A percentile compares a stretch with the other conserved stretches of the same genome.
Conservation (phyloP, 2,113 vertebrate genomes). For the Vombatus ursinus region DNA sequence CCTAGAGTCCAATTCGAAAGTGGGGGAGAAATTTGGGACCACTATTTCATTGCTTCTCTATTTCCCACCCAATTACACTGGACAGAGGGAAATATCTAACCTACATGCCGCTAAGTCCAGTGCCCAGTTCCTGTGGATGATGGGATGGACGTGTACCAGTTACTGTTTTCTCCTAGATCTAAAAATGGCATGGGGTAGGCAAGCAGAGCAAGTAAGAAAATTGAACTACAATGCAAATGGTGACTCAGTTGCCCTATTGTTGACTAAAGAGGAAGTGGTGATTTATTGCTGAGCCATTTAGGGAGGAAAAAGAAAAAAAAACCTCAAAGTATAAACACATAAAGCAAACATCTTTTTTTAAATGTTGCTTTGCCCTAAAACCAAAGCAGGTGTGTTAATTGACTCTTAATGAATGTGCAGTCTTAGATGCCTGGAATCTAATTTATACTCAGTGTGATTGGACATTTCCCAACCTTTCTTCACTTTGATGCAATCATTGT, state of each 20-base stretch:
- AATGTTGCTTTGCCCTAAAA: conserved; percentile 70
- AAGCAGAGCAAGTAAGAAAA: neutral
- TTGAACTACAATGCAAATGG: neutral
- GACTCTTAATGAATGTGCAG: conserved; percentile 73
- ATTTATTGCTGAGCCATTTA: neutral
- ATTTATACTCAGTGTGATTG: conserved; percentile 74
- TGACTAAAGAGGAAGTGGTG: neutral
- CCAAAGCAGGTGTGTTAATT: conserved; percentile 66
- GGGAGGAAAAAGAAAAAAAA: neutral
- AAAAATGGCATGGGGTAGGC: conserved; percentile 5
- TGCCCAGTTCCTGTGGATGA: neutral
- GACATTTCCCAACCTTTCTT: conserved; percentile 77
- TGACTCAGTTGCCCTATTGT: conserved; percentile 15
- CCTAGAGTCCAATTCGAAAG: neutral
- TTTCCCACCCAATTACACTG: neutral
- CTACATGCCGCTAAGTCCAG: neutral
- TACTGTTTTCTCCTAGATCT: conserved; percentile 10
- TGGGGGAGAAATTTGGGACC: neutral
- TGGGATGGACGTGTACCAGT: neutral
- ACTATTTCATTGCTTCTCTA: neutral
- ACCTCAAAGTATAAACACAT: neutral
- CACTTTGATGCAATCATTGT: conserved; percentile 61
- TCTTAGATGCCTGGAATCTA: conserved; percentile 73
- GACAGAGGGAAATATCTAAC: conserved; percentile 5
- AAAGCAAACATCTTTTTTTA: conserved; percentile 24